These are phyloP conservation scores for Monarcha castaneiventris DNA, from an alignment of 2,113 vertebrate species.

Conservation along the genomic window DNA sequence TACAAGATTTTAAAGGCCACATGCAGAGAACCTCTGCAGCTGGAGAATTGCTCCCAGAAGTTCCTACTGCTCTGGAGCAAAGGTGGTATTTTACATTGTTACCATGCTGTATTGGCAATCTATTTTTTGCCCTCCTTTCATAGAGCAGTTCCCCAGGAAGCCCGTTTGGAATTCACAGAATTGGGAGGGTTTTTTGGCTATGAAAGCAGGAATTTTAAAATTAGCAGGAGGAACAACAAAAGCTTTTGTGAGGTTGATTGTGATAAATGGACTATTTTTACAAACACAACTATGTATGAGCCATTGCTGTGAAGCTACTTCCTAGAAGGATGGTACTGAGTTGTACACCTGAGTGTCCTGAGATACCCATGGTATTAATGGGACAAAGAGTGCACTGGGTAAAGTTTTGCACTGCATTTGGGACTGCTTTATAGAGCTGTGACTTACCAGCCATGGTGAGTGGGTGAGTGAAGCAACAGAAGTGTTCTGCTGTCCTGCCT, in stretches of 20 bases:
- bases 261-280: not conserved
- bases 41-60: not conserved
- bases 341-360: not conserved
- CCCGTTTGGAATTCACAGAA: not conserved
- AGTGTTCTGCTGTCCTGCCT: not conserved
- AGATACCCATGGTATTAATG: not conserved
- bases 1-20: not conserved
- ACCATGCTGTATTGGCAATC: not conserved
- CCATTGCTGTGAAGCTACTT: not conserved
- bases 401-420: not conserved
- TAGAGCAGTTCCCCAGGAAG: not conserved
- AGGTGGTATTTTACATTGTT: not conserved
- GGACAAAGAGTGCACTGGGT: not conserved
- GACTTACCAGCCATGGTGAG: not conserved
- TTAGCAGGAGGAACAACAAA: not conserved
- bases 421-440: not conserved
- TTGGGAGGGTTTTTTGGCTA: fast-evolving
- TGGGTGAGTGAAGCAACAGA: not conserved
- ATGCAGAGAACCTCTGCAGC: not conserved
- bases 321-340: not conserved
- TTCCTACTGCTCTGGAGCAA: not conserved
- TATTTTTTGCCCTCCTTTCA: not conserved
- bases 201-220: not conserved
- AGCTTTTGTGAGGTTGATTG: not conserved
- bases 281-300: not conserved